phyloP scores from a whole-genome alignment of 2,797 vertebrate genomes.

The Anguilla megastoma region DNA sequence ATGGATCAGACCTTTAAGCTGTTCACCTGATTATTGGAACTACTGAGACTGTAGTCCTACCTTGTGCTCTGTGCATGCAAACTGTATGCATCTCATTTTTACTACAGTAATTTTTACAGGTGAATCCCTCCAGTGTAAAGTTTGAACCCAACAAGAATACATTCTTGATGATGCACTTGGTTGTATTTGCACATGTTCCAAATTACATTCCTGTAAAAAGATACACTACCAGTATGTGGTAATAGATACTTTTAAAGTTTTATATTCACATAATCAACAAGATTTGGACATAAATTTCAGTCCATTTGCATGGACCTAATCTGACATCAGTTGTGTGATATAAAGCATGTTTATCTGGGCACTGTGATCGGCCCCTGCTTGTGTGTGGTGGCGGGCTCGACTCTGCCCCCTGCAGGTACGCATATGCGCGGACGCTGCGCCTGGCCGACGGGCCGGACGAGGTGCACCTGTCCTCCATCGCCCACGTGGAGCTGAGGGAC shows the following conservation, averaged over 20 bases:
- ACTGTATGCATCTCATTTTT: not conserved
- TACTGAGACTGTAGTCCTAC: not conserved
- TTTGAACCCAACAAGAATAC: too few species aligned
- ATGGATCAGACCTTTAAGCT: not conserved
- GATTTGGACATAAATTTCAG: not conserved
- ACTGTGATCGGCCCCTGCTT: not conserved
- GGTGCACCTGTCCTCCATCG: constrained; percentile 88
- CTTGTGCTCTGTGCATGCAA: not conserved
- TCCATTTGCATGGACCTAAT: not conserved
- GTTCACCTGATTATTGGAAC: not conserved
- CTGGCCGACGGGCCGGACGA: constrained; percentile 91
- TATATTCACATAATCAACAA: not conserved
- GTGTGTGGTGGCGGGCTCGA: not conserved
- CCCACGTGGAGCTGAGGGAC: constrained; percentile 80
- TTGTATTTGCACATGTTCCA: not conserved
- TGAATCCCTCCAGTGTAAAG: too few species aligned
- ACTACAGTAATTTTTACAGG: too few species aligned
- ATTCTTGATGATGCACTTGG: too few species aligned
- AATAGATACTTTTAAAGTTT: not conserved
- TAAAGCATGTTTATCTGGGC: not conserved
- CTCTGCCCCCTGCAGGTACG: constrained; percentile 71
- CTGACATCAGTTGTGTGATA: not conserved
- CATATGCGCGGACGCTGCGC: constrained; percentile 72
- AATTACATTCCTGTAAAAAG: not conserved
- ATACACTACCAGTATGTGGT: not conserved